These are phyloP conservation scores for Yasuhikotakia modesta DNA, from an alignment of 2,797 vertebrate species.

Conservation along the genomic window DNA sequence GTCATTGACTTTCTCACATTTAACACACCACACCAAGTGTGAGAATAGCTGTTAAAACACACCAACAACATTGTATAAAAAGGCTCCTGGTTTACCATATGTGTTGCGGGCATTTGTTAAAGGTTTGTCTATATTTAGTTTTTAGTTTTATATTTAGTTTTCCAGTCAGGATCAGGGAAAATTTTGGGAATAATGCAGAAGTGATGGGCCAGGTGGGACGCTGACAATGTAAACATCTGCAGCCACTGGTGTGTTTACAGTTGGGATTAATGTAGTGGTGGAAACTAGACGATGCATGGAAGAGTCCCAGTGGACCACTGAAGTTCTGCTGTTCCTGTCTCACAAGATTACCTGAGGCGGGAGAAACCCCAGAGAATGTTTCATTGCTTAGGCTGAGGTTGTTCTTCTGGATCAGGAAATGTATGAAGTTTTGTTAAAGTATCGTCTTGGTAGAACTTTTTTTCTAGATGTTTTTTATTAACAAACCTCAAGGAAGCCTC, in stretches of 20 bases:
- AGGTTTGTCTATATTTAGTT: conserved; percentile 30
- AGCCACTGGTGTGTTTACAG: conserved; percentile 20
- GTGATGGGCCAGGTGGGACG: conserved; percentile 13
- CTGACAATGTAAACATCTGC: conserved; percentile 16
- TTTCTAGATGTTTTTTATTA: not conserved
- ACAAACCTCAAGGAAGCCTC: too few species aligned
- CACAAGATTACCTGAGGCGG: conserved; percentile 12
- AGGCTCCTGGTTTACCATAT: conserved; percentile 15
- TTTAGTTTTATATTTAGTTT: too few species aligned
- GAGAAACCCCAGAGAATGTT: not conserved
- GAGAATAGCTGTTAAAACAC: conserved; percentile 35
- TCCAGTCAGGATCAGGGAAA: conserved; percentile 18
- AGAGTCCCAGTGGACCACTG: conserved; percentile 25
- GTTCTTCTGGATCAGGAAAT: not conserved
- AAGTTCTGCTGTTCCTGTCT: conserved; percentile 10
- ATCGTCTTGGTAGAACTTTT: not conserved
- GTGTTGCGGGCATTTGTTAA: conserved; percentile 20
- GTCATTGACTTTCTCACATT: conserved; percentile 8
- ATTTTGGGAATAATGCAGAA: conserved; percentile 17
- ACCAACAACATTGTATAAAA: conserved; percentile 34
- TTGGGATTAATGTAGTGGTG: conserved; percentile 25
- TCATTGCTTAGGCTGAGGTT: not conserved
- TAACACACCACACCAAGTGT: conserved; percentile 18
- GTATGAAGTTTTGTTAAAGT: not conserved
- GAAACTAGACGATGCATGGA: conserved; percentile 28